Base-by-base conservation (phyloP, 2,797 vertebrate species). In the Anguilla megastoma region DNA sequence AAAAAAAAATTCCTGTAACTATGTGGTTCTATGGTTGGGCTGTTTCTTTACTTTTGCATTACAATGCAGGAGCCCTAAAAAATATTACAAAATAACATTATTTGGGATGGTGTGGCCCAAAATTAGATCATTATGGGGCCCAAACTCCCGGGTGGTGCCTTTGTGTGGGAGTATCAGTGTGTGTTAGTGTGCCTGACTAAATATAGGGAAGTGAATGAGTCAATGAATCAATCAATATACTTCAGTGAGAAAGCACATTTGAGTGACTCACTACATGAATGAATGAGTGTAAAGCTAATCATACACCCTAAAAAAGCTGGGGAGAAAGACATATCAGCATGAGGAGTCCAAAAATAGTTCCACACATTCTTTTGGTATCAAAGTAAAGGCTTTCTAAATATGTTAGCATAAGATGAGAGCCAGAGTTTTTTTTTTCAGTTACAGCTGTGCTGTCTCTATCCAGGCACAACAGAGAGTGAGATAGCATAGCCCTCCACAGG, bases 361-460 rank as follows among this genome's bases (percentile, higher is more conserved):
- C 45, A 91, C 91, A 91, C 93, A 95, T 95, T 94, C 91, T 93
- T 94, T 86, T 91, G 92, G 21, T 83, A 52, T 83, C 80, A 83
- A 92, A 93, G 92, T 91, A 92, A 94, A 93, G 87, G 87, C 91
- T 91, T 90, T 91, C 76, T 93, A 94, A 95, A 94, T 94, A 92
- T 90, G 91, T 88, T 93, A 90, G 90, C 90, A 89, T 90, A 90
- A 89, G 88, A 90, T 92, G 87, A 93, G 91, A 50, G 85, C 86
- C 86, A 90, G 84, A 87, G 88, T 89, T 89, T 93, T 45, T 52
- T 52, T 93, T 93, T 94, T 93, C 86, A 87, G 85, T 84, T 74
- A 27, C 85, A 84, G 89, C 88, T 86, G 88, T 89, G 84, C 88
- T 45, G 56, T 80, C 88, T 91, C 58, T 52, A 50, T 50, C 80